Percentiles rank a stretch among this genome's conserved stretches.
phyloP scores from a whole-genome alignment of 2,888 invertebrate genomes.

The Drosophila mettleri region DNA sequence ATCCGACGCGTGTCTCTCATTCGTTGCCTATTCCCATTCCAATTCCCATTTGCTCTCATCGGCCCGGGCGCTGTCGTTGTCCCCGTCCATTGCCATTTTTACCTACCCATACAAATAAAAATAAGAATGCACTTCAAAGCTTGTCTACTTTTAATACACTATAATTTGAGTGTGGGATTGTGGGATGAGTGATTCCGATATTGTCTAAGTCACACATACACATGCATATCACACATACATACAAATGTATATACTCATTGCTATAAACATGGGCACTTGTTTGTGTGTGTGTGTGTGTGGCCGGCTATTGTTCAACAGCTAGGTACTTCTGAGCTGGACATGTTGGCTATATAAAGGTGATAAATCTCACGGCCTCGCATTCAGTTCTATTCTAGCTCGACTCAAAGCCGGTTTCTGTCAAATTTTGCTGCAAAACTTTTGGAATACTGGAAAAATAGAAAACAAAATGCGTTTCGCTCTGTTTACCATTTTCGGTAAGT shows the following conservation, averaged over 20 bases:
- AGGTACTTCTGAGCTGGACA: constrained; percentile 31
- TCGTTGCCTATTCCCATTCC: constrained; percentile 38
- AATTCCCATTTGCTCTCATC: constrained; percentile 35
- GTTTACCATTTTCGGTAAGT: constrained; percentile 72
- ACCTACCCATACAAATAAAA: constrained; percentile 39
- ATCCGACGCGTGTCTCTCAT: constrained; percentile 47
- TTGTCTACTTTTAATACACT: constrained; percentile 45
- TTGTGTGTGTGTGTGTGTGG: constrained; percentile 25
- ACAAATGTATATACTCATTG: not conserved
- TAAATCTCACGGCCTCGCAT: constrained; percentile 59
- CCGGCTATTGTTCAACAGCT: constrained; percentile 59
- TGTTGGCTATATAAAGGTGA: constrained; percentile 79
- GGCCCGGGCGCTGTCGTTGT: constrained; percentile 38
- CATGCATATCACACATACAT: rapidly evolving
- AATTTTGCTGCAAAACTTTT: constrained; percentile 32
- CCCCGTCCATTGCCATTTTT: constrained; percentile 38
- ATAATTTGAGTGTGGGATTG: constrained; percentile 58
- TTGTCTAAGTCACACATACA: constrained; percentile 17
- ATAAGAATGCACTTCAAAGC: constrained; percentile 51
- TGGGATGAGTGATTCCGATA: constrained; percentile 61
- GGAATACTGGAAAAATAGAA: constrained; percentile 44
- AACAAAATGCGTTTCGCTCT: constrained; percentile 80
- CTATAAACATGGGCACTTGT: not conserved
- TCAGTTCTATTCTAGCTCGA: constrained; percentile 72
- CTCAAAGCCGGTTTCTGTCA: constrained; percentile 62